A percentile compares a stretch with the other conserved stretches of the same genome.
These are phyloP conservation scores for Chalcis sispes DNA, from an alignment of 2,888 invertebrate genomes.

Conservation along the genomic window DNA sequence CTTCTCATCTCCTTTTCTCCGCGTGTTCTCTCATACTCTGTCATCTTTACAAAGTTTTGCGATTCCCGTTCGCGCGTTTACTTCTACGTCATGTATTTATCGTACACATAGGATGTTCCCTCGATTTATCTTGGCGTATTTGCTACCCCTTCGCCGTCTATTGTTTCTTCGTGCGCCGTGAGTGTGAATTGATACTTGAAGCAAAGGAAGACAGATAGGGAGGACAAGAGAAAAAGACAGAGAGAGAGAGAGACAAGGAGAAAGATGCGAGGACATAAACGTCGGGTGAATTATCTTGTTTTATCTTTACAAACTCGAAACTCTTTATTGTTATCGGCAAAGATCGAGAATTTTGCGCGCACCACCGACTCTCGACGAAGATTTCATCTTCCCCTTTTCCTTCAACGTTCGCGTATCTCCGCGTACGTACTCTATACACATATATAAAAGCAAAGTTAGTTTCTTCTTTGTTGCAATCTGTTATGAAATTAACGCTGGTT, in stretches of 20 bases:
- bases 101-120: conserved; percentile 14
- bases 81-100: too few species aligned
- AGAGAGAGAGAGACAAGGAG: too few species aligned
- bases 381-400: conserved; percentile 29
- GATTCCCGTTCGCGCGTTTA: too few species aligned
- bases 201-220: conserved; percentile 15
- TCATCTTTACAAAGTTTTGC: too few species aligned
- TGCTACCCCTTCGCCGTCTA: neutral
- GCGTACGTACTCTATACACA: conserved; percentile 9
- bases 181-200: conserved; percentile 33
- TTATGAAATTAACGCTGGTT: neutral
- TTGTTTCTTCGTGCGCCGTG: neutral
- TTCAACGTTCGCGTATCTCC: neutral
- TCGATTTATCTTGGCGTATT: conserved; percentile 9
- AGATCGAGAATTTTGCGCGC: conserved; percentile 2
- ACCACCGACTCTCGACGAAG: neutral
- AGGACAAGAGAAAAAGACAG: too few species aligned
- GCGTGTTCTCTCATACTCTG: too few species aligned
- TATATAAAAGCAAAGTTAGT: too few species aligned
- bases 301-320: conserved; percentile 34
- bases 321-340: conserved; percentile 32
- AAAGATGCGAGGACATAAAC: too few species aligned
- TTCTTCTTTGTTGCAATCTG: conserved; percentile 21
- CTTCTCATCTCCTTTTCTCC: neutral
- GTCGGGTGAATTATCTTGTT: conserved; percentile 41